Conservation (phyloP, 1,140 invertebrate species). For the Conus betulinus region DNA sequence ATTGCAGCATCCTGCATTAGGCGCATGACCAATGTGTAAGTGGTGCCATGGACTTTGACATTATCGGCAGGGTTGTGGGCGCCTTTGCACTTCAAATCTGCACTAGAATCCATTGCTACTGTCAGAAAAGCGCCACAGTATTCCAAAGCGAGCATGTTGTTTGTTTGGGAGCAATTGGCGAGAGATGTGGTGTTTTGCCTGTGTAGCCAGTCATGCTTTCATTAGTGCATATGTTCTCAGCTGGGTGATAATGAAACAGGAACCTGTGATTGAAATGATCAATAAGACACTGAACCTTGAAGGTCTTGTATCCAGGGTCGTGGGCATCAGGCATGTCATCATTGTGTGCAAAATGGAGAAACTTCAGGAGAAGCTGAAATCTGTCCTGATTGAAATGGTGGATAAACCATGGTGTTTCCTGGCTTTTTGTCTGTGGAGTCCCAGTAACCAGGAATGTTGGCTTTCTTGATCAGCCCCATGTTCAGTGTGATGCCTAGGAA, state of each 20-base stretch:
- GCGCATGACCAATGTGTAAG: background rate
- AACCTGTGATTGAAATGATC: background rate
- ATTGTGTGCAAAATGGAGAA: background rate
- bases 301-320: background rate
- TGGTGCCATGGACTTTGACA: background rate
- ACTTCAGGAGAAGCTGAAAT: conserved; percentile 10
- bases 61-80: background rate
- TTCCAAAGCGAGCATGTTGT: conserved; percentile 6
- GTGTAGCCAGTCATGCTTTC: conserved; percentile 3
- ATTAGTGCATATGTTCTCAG: background rate
- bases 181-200: conserved; percentile 13
- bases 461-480: background rate
- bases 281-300: background rate
- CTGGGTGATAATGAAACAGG: background rate
- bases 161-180: background rate
- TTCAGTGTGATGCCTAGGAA: background rate
- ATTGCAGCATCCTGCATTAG: background rate
- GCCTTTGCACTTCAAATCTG: conserved; percentile 10
- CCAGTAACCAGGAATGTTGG: background rate
- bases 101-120: background rate
- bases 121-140: background rate
- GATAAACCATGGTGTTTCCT: conserved; percentile 16
- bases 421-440: background rate
- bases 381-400: background rate
- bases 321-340: background rate